Conservation (phyloP, 1,140 invertebrate species). For the Adelges cooleyi region DNA sequence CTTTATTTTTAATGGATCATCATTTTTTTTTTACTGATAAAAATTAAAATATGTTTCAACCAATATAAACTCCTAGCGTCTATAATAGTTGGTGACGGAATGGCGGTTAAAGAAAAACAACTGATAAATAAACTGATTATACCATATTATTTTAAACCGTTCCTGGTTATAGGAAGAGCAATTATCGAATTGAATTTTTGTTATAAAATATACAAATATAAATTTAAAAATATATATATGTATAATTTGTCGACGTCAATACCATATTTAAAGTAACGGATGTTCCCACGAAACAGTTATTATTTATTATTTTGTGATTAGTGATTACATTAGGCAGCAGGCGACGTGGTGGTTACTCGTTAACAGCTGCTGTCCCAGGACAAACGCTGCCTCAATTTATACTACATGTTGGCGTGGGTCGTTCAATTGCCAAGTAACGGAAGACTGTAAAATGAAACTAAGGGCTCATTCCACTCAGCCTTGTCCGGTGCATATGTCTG, state of each 20-base stretch:
- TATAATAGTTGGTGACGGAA: background rate
- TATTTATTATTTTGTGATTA: no score
- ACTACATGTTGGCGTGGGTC: background rate
- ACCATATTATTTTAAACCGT: no score
- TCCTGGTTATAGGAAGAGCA: no score
- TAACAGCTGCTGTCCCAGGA: background rate
- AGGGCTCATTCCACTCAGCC: background rate
- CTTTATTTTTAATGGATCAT: conserved; percentile 2
- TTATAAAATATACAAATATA: no score
- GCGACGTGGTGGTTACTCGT: no score
- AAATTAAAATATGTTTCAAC: conserved; percentile 10
- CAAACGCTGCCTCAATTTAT: conserved; percentile 1
- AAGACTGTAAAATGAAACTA: conserved; percentile 28
- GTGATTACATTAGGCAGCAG: no score
- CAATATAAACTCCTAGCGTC: background rate
- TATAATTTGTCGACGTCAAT: no score
- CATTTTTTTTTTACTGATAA: conserved; percentile 7
- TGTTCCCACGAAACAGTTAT: no score
- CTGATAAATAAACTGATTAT: background rate
- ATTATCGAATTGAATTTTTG: no score
- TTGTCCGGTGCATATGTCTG: conserved; percentile 2
- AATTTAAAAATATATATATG: no score
- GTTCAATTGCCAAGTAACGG: conserved; percentile 7
- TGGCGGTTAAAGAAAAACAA: background rate
- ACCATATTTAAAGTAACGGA: no score